These are phyloP conservation scores for Hylia prasina DNA, from an alignment of 2,113 vertebrate species.

Conservation along the genomic window DNA sequence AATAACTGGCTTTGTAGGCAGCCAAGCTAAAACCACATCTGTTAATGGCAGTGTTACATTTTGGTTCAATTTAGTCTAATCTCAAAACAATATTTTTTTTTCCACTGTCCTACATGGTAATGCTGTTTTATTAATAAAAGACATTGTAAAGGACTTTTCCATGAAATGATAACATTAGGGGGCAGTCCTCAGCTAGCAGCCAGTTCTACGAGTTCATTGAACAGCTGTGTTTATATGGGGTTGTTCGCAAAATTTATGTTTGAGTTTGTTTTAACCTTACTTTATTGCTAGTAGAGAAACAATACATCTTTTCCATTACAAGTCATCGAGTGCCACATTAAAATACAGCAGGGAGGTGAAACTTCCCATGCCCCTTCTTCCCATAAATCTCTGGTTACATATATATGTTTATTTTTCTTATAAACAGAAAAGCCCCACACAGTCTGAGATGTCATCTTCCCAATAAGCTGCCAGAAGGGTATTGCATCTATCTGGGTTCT, in stretches of 20 bases:
- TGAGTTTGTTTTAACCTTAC: slow-evolving; percentile 51
- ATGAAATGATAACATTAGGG: slow-evolving; percentile 18
- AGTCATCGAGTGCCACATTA: neutral
- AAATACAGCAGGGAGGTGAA: slow-evolving; percentile 9
- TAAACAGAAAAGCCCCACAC: rapidly evolving
- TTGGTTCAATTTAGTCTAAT: neutral
- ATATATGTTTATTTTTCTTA: neutral
- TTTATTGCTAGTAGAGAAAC: slow-evolving; percentile 41
- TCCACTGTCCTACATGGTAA: neutral
- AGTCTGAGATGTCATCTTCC: rapidly evolving
- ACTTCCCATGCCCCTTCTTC: neutral
- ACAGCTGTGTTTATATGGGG: slow-evolving; percentile 53
- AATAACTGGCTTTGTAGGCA: neutral
- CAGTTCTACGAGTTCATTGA: neutral
- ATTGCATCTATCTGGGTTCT: neutral
- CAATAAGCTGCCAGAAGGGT: neutral
- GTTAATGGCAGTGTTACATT: neutral
- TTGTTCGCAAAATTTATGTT: slow-evolving; percentile 49
- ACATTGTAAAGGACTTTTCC: neutral
- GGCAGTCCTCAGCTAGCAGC: slow-evolving; percentile 37
- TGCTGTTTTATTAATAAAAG: neutral
- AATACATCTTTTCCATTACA: slow-evolving; percentile 45
- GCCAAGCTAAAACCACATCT: neutral
- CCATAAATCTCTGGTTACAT: neutral
- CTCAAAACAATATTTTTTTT: neutral